Percentiles rank a stretch among this genome's conserved stretches.
Conservation (phyloP, 2,797 vertebrate species). For the Zenarchopterus dispar region DNA sequence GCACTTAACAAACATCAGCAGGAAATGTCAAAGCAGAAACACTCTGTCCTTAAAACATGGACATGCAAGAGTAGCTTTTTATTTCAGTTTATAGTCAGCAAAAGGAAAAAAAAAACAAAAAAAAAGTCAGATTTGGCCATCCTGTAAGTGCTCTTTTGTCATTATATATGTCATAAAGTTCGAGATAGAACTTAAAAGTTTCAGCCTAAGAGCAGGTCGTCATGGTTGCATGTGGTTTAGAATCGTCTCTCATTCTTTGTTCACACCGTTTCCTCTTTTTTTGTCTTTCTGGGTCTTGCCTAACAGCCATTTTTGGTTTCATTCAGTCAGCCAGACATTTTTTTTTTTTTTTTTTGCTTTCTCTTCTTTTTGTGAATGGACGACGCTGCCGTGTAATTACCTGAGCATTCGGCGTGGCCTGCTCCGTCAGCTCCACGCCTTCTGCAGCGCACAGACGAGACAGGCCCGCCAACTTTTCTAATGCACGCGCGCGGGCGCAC, state of each 20-base stretch:
- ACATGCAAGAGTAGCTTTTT: too few relatives aligned
- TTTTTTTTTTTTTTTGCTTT: conserved; percentile 8
- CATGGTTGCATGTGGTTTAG: conserved; percentile 4
- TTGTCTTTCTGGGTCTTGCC: conserved; percentile 44
- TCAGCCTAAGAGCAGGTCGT: background rate
- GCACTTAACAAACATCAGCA: background rate
- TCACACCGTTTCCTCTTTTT: conserved; percentile 7
- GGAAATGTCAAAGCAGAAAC: background rate
- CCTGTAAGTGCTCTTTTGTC: too few relatives aligned
- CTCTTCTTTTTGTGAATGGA: conserved; percentile 75
- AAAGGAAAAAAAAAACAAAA: too few relatives aligned
- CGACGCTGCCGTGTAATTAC: conserved; percentile 78
- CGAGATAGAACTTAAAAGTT: too few relatives aligned
- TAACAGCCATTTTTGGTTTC: conserved; percentile 20
- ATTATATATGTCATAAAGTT: too few relatives aligned
- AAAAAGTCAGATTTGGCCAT: too few relatives aligned
- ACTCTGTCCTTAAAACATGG: background rate
- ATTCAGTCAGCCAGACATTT: conserved; percentile 39
- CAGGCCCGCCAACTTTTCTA: conserved; percentile 42
- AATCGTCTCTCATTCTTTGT: conserved; percentile 17
- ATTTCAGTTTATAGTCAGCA: too few relatives aligned
- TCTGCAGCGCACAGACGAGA: conserved; percentile 61
- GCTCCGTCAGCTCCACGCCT: conserved; percentile 79
- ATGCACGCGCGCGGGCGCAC: conserved; percentile 51
- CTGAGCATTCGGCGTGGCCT: conserved; percentile 76